Conservation (phyloP, 2,797 vertebrate genomes). For the Fratercula arctica region DNA sequence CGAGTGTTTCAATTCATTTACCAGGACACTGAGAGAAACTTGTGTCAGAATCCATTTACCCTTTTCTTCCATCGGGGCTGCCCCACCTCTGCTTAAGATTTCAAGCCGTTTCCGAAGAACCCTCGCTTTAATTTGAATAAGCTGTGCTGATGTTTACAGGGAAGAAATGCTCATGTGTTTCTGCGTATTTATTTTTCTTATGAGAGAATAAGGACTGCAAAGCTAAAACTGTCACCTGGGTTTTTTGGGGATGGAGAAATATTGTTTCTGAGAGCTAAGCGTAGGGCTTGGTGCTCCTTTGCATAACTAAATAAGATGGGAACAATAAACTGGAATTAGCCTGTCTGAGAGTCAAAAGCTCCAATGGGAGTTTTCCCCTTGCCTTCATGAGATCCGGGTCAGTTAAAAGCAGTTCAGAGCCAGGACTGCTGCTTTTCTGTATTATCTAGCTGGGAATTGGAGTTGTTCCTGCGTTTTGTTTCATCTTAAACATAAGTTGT, state of each 20-base stretch:
- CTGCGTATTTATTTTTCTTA: background rate
- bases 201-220: background rate
- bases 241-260: background rate
- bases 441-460: background rate
- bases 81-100: background rate
- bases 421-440: background rate
- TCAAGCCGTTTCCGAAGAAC: background rate
- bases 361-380: background rate
- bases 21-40: background rate
- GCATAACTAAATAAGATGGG: background rate
- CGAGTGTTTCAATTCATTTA: background rate
- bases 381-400: background rate
- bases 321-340: background rate
- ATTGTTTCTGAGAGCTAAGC: background rate
- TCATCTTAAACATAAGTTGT: background rate
- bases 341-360: background rate
- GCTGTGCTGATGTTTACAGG: background rate
- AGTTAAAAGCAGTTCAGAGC: background rate
- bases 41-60: background rate
- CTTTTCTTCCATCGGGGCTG: background rate
- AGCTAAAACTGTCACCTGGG: background rate
- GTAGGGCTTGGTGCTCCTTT: background rate
- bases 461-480: constrained; percentile 3
- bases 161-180: background rate
- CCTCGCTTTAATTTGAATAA: background rate